These are phyloP conservation scores for Tetragnatha montana DNA, from an alignment of 2,888 invertebrate genomes.

Conservation along the genomic window DNA sequence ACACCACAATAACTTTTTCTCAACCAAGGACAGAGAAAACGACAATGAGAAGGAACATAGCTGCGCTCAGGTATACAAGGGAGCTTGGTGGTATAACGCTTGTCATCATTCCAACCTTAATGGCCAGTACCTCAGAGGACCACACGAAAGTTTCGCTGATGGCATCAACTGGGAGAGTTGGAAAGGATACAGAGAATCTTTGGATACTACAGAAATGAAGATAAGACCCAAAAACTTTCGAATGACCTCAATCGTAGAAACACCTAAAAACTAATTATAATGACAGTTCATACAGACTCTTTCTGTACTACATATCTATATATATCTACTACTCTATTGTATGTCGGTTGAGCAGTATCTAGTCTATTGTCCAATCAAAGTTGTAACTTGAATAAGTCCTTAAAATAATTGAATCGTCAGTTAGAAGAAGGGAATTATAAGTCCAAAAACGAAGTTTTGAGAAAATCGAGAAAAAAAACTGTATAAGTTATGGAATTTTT, in stretches of 20 bases:
- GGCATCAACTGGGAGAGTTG: conserved; percentile 74
- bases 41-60: conserved; percentile 11
- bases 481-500: too few species aligned
- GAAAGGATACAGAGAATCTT: conserved; percentile 73
- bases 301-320: too few species aligned
- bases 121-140: conserved; percentile 73
- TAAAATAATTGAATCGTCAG: too few species aligned
- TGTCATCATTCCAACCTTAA: conserved; percentile 74
- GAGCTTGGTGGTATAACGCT: conserved; percentile 74
- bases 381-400: too few species aligned
- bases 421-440: too few species aligned
- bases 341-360: too few species aligned
- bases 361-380: too few species aligned
- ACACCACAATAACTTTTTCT: conserved; percentile 38
- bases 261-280: too few species aligned
- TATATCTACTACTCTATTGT: too few species aligned
- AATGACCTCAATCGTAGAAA: not conserved
- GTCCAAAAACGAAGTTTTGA: too few species aligned
- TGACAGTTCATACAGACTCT: too few species aligned
- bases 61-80: conserved; percentile 72
- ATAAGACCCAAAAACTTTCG: conserved; percentile 68
- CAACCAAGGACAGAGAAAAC: conserved; percentile 54
- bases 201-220: conserved; percentile 73
- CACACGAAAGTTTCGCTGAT: conserved; percentile 73
- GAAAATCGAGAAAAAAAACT: too few species aligned